Percentiles rank a stretch among this genome's conserved stretches.
Conservation (phyloP, 2,113 vertebrate genomes). For the Leptocoma aspasia region DNA sequence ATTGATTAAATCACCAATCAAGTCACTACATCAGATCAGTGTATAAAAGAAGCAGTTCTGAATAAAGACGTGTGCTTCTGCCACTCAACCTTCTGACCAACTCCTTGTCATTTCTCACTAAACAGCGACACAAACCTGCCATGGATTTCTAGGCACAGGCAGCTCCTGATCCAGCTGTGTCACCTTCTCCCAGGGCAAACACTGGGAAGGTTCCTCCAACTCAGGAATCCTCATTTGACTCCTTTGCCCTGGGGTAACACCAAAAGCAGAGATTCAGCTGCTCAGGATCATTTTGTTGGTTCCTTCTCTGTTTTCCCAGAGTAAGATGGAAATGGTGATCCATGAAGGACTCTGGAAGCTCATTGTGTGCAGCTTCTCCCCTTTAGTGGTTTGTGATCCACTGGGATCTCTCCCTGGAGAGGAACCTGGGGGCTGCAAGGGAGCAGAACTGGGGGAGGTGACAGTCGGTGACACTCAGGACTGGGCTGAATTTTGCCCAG, state of each 20-base stretch:
- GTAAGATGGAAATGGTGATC: not conserved
- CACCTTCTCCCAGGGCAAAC: not conserved
- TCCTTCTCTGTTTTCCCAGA: not conserved
- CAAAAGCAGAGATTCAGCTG: not conserved
- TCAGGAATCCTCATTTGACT: not conserved
- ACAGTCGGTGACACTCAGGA: not conserved
- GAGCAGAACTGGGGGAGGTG: fast-evolving
- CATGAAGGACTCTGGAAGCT: not conserved
- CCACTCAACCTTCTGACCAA: too few species aligned
- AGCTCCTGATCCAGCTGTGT: not conserved
- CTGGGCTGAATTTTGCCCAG: not conserved
- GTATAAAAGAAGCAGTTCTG: not conserved
- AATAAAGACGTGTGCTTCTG: too few species aligned
- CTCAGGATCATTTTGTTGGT: not conserved
- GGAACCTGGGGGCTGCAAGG: not conserved
- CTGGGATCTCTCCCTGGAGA: not conserved
- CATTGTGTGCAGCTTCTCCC: not conserved
- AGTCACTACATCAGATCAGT: not conserved
- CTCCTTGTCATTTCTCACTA: too few species aligned
- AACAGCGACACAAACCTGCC: not conserved
- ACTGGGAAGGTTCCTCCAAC: not conserved
- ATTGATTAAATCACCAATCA: not conserved
- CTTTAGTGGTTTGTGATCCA: not conserved
- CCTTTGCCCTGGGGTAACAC: not conserved
- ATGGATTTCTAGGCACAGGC: not conserved